phyloP scores from a whole-genome alignment of 2,113 vertebrate genomes.

The Argyrosomus japonicus region DNA sequence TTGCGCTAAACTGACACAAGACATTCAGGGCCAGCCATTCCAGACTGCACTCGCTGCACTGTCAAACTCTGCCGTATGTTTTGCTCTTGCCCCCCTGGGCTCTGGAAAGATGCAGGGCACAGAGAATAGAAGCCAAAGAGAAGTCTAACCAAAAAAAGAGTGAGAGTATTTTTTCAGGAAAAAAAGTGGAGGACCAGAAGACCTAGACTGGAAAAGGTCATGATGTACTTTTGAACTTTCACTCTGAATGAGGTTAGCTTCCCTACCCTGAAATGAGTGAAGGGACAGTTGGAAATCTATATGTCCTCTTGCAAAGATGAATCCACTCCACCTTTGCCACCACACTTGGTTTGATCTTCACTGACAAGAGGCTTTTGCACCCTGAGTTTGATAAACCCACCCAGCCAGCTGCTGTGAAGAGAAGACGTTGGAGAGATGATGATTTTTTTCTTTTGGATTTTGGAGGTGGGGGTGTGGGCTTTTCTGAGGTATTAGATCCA shows the following conservation, averaged over 20 bases:
- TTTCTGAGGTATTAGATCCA: conserved; percentile 87
- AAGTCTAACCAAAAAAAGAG: conserved; percentile 26
- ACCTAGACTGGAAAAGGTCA: conserved; percentile 67
- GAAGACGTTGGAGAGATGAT: conserved; percentile 40
- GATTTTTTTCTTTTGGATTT: conserved; percentile 54
- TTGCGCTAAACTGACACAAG: conserved; percentile 73
- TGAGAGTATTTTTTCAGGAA: background rate
- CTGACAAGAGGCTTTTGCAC: conserved; percentile 63
- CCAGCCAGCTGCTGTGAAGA: conserved; percentile 40
- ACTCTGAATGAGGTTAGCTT: conserved; percentile 38
- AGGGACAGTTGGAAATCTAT: conserved; percentile 55
- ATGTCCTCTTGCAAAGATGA: conserved; percentile 59
- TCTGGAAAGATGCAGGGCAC: conserved; percentile 57
- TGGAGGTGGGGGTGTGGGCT: conserved; percentile 36
- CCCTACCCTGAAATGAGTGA: background rate
- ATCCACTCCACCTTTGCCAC: conserved; percentile 29
- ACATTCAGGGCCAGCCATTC: conserved; percentile 58
- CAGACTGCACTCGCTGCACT: conserved; percentile 49
- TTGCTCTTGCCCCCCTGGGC: conserved; percentile 30
- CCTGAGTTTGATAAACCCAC: conserved; percentile 48
- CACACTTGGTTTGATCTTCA: conserved; percentile 61
- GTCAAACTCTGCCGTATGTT: conserved; percentile 74
- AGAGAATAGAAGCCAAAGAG: conserved; percentile 19
- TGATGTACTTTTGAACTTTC: conserved; percentile 80
- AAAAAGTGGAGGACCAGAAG: background rate